Base-by-base conservation (phyloP, 2,888 invertebrate genomes). In the Meghimatium bilineatum region DNA sequence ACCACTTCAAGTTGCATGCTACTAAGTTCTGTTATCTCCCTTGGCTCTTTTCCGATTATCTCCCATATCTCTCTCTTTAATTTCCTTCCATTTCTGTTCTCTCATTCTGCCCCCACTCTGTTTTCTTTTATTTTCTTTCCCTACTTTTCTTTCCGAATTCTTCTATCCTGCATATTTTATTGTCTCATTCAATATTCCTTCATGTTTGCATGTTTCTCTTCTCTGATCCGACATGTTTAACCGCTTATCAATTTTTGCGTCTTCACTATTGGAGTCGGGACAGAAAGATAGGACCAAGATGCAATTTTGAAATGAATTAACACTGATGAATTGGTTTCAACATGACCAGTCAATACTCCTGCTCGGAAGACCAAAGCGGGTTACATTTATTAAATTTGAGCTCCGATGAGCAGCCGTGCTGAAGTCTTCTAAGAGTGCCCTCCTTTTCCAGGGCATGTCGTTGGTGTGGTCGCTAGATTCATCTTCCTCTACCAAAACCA, bases 1-100 rank as follows among this genome's bases (percentile, higher is more conserved):
- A 67, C 44, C 63, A 67, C 78, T 49, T 78, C 78, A 32, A 29
- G 67, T 78, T 67, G 44, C 74, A 52, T 52, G 74, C 32, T 52
- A 52, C 20, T 52, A 74, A 52, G 17, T 52, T 32, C 23, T 20
- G 32, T 52, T 20, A 12, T 52, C 52, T 52, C 32, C 32, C 29
- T 1, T 74, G 32, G 32, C 49, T 66, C 67, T 29, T 44, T 32
- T 26, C 17, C 6, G 32, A 34, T 71, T 71, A 8, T 38, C 36
- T 26, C n/a, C 26, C 29, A 20, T 17, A 32, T 1, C 32, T 20
- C 10, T 44, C 80, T 69, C 52, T 71, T 34, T 52, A 52, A 56
- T 26, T 12, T 17, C 72, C 1, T 26, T n/a, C 3, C 36, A 67
- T 32, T 32, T 69, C 49, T 67, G 69, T 79, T 69, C 69, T 23